Evolutionary conservation across 1,140 invertebrate genomes (phyloP), one percentile per base, ranked within the genome.

Genomic region (Phenacoccus solenopsis): DNA sequence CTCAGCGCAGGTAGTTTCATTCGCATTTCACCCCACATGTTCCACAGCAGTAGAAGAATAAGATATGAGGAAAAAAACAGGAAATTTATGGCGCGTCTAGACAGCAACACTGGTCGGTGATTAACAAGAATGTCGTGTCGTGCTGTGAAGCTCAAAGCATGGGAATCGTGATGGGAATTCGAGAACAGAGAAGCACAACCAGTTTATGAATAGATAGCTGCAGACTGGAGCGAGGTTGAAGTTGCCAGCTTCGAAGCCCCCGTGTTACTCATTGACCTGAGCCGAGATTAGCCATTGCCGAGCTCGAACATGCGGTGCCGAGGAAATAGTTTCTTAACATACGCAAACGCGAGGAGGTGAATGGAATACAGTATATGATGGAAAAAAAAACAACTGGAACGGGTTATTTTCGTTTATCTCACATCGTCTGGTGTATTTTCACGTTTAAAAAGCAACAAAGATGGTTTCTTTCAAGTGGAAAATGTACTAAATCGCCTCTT

Each of bases 101-200:
- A 64, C 59, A 64, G 59, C 59, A 64, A 64, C 59, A 64, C 59
- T 64, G 59, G 59, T 25, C 59, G 59, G 22, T 64, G 59, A 64
- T 64, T 64, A 64, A 64, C 59, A 64, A 64, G 59, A 64, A 64
- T 64, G 59, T 64, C 59, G 59, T 64, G 59, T 64, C 59, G 59
- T 64, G 59, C 59, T 64, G 59, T 64, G 59, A 64, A 64, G 59
- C 59, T 64, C 25, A 27, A 22, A 64, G 59, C 59, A 64, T 27
- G 59, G 25, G 59, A 64, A 64, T 64, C 59, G 59, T 64, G 59
- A 64, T 64, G 59, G 59, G 59, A 64, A 64, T 64, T 64, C 21
- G 59, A 64, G 59, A 64, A 64, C 59, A 64, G 13, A 64, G 25
- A 20, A 64, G 59, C 22, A 64, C 59, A 64, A 64, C 21, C 59